Conservation (phyloP, 2,113 vertebrate species). For the Epinephelus cyanopodus region DNA sequence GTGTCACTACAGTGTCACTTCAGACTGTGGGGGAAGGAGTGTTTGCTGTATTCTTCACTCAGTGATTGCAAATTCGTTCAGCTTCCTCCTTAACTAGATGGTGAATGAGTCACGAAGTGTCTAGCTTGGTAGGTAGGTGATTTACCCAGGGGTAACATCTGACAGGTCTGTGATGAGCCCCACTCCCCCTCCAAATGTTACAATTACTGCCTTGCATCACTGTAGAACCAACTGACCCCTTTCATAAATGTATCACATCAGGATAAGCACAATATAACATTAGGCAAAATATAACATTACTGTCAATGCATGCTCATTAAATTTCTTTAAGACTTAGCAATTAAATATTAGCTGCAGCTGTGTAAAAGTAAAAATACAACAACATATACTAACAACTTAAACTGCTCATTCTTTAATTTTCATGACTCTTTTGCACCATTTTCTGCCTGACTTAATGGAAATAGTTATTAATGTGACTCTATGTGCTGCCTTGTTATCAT, state of each 20-base stretch:
- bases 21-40: background rate
- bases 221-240: background rate
- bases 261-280: background rate
- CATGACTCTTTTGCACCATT: background rate
- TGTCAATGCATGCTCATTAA: no score
- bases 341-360: background rate
- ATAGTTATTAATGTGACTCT: background rate
- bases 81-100: background rate
- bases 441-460: background rate
- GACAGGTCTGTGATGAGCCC: background rate
- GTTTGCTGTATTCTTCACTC: background rate
- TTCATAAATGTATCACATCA: background rate
- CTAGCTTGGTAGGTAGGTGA: background rate
- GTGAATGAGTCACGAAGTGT: background rate
- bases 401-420: background rate
- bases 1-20: constrained; percentile 9
- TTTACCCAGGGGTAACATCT: no score
- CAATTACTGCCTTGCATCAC: background rate
- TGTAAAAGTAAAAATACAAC: background rate
- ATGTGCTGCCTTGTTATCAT: background rate
- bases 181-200: no score
- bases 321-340: no score
- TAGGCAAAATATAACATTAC: background rate
- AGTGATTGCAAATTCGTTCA: background rate
- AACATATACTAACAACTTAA: background rate